Percentiles rank a stretch among this genome's conserved stretches.
Evolutionary conservation across 2,888 invertebrate species (phyloP).

Genomic region (Lochmaea crataegi): DNA sequence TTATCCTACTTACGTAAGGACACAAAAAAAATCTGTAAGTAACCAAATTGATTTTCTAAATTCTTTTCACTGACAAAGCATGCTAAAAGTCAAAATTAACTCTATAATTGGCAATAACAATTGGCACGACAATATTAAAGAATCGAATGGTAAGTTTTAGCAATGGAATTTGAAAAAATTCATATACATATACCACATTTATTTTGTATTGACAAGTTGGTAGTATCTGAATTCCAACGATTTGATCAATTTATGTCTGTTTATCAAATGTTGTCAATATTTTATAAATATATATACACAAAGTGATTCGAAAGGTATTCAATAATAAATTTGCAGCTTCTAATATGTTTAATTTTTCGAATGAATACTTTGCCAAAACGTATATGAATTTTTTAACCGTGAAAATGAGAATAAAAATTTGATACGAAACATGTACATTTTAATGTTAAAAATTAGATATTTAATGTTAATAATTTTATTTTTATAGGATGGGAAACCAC

Average conservation of each 20-base stretch:
- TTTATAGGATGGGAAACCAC: conserved; percentile 63
- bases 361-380: neutral
- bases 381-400: neutral
- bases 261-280: neutral
- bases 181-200: neutral
- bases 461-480: conserved; percentile 13
- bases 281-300: neutral
- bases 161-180: neutral
- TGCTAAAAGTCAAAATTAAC: neutral
- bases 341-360: neutral
- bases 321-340: no score
- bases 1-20: neutral
- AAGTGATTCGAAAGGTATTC: neutral
- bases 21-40: conserved; percentile 1
- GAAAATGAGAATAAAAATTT: neutral
- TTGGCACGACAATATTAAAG: neutral
- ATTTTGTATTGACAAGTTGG: neutral
- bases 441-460: neutral
- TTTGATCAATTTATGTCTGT: no score
- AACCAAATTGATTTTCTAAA: conserved; percentile 13
- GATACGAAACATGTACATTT: neutral
- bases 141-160: neutral
- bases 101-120: conserved; percentile 9
- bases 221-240: no score
- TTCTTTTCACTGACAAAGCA: conserved; percentile 6